phyloP scores from a whole-genome alignment of 2,888 invertebrate species.

The Hipparchia semele region DNA sequence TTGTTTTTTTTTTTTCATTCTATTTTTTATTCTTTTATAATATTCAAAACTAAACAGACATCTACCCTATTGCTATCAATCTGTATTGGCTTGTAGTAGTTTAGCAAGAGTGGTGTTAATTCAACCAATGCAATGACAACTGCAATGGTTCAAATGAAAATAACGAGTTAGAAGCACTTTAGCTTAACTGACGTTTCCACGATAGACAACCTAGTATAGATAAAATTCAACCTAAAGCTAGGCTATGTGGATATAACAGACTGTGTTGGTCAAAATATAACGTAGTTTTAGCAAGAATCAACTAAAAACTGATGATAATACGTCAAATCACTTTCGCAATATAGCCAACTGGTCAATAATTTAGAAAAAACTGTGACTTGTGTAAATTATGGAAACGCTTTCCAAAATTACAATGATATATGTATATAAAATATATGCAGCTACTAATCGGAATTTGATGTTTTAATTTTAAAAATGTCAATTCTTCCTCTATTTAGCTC shows the following conservation, averaged over 20 bases:
- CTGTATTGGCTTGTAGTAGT: not conserved
- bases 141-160: too few species aligned
- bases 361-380: not conserved
- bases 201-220: not conserved
- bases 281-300: not conserved
- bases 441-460: not conserved
- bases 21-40: too few species aligned
- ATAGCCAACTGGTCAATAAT: not conserved
- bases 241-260: too few species aligned
- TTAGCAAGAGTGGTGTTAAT: too few species aligned
- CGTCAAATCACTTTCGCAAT: not conserved
- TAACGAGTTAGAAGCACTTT: too few species aligned
- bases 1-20: too few species aligned
- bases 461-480: too few species aligned
- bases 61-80: slow-evolving; percentile 9
- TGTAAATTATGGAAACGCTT: not conserved
- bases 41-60: too few species aligned
- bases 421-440: not conserved
- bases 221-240: too few species aligned
- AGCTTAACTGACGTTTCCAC: not conserved
- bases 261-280: too few species aligned
- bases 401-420: not conserved
- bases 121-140: too few species aligned
- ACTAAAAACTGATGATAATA: not conserved
- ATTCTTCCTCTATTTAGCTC: not conserved